Percentiles rank a stretch among this genome's conserved stretches.
Conservation (phyloP, 2,888 invertebrate species). For the Selenia dentaria region DNA sequence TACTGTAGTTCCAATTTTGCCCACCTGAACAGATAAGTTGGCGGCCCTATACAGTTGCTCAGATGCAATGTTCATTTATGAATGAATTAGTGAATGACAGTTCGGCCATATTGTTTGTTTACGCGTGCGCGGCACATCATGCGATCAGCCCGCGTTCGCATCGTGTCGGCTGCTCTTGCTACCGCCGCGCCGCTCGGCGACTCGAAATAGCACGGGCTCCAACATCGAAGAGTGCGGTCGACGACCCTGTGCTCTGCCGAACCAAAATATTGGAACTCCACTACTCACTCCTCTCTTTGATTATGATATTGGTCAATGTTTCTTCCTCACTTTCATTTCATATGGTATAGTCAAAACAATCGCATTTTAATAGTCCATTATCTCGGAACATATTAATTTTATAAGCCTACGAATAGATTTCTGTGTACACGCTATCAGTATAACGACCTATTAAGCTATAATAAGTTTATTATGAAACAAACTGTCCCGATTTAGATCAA, state of each 20-base stretch:
- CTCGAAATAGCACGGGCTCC: slow-evolving; percentile 80
- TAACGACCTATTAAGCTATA: slow-evolving; percentile 16
- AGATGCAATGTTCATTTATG: slow-evolving; percentile 76
- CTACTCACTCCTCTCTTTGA: slow-evolving; percentile 63
- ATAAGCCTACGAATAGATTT: slow-evolving; percentile 16
- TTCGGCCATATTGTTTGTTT: slow-evolving; percentile 80
- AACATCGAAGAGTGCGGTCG: slow-evolving; percentile 75
- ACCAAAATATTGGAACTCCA: slow-evolving; percentile 78
- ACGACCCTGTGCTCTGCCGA: slow-evolving; percentile 75
- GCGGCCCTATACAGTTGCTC: slow-evolving; percentile 67
- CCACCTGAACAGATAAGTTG: too few relatives aligned
- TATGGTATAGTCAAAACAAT: slow-evolving; percentile 16
- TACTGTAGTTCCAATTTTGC: too few relatives aligned
- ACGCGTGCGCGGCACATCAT: slow-evolving; percentile 68
- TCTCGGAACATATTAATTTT: slow-evolving; percentile 9
- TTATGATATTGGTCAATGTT: slow-evolving; percentile 53
- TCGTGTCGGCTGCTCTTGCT: slow-evolving; percentile 48
- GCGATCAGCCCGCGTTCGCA: slow-evolving; percentile 65
- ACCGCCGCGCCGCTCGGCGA: slow-evolving; percentile 65
- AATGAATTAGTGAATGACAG: slow-evolving; percentile 84
- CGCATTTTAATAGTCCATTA: slow-evolving; percentile 3
- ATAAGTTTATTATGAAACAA: slow-evolving; percentile 14
- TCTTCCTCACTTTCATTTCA: slow-evolving; percentile 33
- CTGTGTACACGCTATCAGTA: slow-evolving; percentile 13
- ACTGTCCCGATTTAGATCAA: slow-evolving; percentile 11